These are phyloP conservation scores for Ditylenchus dipsaci DNA, from an alignment of 1,140 invertebrate species.

Conservation along the genomic window DNA sequence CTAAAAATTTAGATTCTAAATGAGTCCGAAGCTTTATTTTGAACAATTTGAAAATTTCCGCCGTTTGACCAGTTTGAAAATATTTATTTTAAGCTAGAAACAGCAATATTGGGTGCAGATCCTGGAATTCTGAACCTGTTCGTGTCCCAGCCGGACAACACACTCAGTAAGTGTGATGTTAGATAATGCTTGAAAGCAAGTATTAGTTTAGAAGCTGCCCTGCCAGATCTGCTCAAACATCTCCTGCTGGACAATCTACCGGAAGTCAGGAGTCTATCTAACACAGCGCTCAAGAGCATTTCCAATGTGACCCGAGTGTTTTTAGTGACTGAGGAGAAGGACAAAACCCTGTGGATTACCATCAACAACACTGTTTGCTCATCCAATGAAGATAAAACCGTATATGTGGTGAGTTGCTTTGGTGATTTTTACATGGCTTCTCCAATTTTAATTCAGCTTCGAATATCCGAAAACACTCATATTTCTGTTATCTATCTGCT, in stretches of 20 bases:
- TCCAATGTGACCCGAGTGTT: constrained; percentile 32
- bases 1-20: too few relatives aligned
- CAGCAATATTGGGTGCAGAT: constrained; percentile 12
- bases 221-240: constrained; percentile 16
- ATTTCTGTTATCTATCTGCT: too few relatives aligned
- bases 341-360: background rate
- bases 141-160: background rate
- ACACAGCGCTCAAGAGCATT: constrained; percentile 18
- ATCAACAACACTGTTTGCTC: constrained; percentile 4
- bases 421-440: too few relatives aligned
- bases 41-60: too few relatives aligned
- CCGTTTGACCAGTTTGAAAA: too few relatives aligned
- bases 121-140: constrained; percentile 15
- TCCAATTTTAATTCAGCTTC: too few relatives aligned
- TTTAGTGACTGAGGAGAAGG: constrained; percentile 4
- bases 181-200: background rate
- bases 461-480: too few relatives aligned
- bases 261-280: background rate
- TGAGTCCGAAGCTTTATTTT: too few relatives aligned
- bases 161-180: constrained; percentile 5
- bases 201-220: constrained; percentile 25
- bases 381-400: constrained; percentile 30
- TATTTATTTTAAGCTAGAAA: constrained; percentile 29
- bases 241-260: constrained; percentile 4
- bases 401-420: constrained; percentile 27